These are phyloP conservation scores for Lepas anatifera DNA, from an alignment of 2,888 invertebrate genomes.

Conservation along the genomic window DNA sequence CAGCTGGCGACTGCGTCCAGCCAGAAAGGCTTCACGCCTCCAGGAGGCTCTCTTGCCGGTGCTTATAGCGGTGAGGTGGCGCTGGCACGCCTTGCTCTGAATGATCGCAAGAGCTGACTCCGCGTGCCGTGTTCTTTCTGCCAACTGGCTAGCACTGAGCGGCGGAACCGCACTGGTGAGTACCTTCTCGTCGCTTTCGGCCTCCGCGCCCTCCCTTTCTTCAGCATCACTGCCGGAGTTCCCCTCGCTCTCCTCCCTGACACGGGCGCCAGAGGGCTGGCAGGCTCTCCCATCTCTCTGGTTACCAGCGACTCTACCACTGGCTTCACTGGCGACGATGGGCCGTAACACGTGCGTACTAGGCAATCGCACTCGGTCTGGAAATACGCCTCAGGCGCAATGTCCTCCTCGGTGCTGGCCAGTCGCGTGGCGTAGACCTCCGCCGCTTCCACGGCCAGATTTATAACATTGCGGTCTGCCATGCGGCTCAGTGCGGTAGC, in stretches of 20 bases:
- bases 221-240: conserved; percentile 32
- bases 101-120: no score
- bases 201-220: no score
- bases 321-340: conserved; percentile 31
- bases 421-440: conserved; percentile 31
- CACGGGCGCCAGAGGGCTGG: conserved; percentile 30
- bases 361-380: conserved; percentile 30
- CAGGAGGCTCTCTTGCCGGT: conserved; percentile 30
- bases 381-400: conserved; percentile 24
- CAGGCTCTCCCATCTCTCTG: conserved; percentile 20
- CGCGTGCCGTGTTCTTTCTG: no score
- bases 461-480: conserved; percentile 32
- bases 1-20: conserved; percentile 32
- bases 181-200: conserved; percentile 31
- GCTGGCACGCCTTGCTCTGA: no score
- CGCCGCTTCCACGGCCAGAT: conserved; percentile 24
- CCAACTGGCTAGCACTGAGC: no score
- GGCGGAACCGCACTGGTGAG: conserved; percentile 31
- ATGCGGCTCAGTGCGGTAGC: conserved; percentile 29
- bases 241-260: conserved; percentile 34
- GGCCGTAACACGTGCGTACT: conserved; percentile 31
- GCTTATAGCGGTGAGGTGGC: conserved; percentile 30
- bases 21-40: conserved; percentile 34
- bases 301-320: no score
- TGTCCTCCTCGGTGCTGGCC: conserved; percentile 27